These are phyloP conservation scores for Dasypogon diadema DNA, from an alignment of 2,888 invertebrate species.

Conservation along the genomic window DNA sequence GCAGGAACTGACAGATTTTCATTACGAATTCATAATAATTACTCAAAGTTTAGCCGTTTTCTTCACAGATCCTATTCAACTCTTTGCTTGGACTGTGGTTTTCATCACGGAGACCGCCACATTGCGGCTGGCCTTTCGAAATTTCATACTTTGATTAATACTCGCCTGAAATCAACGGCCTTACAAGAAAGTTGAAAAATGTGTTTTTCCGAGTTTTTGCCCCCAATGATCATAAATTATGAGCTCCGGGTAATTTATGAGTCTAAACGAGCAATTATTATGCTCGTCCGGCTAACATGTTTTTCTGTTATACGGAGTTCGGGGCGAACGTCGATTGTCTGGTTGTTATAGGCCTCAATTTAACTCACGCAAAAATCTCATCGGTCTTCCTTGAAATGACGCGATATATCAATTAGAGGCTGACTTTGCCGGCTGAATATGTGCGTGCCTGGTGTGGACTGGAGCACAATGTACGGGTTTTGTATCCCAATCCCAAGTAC, in stretches of 20 bases:
- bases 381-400: slow-evolving; percentile 41
- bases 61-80: slow-evolving; percentile 31
- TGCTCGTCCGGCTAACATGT: slow-evolving; percentile 40
- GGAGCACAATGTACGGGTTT: slow-evolving; percentile 3
- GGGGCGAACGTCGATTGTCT: slow-evolving; percentile 40
- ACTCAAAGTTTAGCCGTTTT: slow-evolving; percentile 21
- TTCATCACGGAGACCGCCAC: not conserved
- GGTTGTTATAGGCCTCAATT: slow-evolving; percentile 28
- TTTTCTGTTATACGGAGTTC: slow-evolving; percentile 12
- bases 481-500: not conserved
- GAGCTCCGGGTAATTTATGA: slow-evolving; percentile 41
- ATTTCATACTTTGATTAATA: slow-evolving; percentile 33
- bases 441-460: slow-evolving; percentile 39
- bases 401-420: slow-evolving; percentile 49
- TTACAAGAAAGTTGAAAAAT: slow-evolving; percentile 48
- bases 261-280: slow-evolving; percentile 50
- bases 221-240: slow-evolving; percentile 50
- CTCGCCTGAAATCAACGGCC: slow-evolving; percentile 40
- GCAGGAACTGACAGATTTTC: too few relatives aligned
- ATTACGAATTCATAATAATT: slow-evolving; percentile 27
- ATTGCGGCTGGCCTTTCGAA: not conserved
- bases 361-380: slow-evolving; percentile 52
- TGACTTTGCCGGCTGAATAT: slow-evolving; percentile 8
- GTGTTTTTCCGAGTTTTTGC: slow-evolving; percentile 49
- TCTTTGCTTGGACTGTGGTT: slow-evolving; percentile 4